These are phyloP conservation scores for Pundamilia nyererei DNA, from an alignment of 2,113 vertebrate genomes.

Conservation along the genomic window DNA sequence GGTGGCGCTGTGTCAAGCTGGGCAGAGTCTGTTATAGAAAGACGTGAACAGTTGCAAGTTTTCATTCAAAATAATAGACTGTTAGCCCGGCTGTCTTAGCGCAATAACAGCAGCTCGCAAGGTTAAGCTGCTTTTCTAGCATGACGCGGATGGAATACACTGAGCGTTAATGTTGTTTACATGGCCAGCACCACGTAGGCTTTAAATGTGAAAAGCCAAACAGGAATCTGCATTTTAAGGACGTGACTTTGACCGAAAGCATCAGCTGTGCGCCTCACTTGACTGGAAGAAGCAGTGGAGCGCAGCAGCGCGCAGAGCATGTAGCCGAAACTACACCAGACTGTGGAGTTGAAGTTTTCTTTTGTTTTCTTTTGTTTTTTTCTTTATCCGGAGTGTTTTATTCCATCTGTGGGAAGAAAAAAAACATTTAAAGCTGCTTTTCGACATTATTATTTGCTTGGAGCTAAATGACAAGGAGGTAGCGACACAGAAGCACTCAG, in stretches of 20 bases:
- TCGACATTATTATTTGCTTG: neutral
- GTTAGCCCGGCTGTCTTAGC: neutral
- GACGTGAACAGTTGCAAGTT: neutral
- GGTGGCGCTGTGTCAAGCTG: neutral
- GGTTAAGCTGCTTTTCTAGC: neutral
- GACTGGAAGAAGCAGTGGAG: slow-evolving; percentile 14
- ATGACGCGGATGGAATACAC: neutral
- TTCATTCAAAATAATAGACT: neutral
- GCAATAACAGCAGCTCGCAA: neutral
- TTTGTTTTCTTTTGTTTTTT: neutral
- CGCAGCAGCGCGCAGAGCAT: slow-evolving; percentile 37
- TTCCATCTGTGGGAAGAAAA: neutral
- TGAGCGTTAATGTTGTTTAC: neutral
- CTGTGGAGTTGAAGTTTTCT: slow-evolving; percentile 17
- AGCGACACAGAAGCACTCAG: neutral
- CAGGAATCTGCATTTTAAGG: neutral
- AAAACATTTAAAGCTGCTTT: neutral
- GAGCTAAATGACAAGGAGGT: slow-evolving; percentile 51
- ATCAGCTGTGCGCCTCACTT: neutral
- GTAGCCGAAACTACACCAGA: neutral
- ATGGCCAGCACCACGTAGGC: neutral
- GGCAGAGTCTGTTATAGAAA: neutral
- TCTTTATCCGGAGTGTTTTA: neutral
- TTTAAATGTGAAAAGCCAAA: slow-evolving; percentile 30
- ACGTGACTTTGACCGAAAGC: neutral